Conservation (phyloP, 2,888 invertebrate species). For the Melinaea menophilus region DNA sequence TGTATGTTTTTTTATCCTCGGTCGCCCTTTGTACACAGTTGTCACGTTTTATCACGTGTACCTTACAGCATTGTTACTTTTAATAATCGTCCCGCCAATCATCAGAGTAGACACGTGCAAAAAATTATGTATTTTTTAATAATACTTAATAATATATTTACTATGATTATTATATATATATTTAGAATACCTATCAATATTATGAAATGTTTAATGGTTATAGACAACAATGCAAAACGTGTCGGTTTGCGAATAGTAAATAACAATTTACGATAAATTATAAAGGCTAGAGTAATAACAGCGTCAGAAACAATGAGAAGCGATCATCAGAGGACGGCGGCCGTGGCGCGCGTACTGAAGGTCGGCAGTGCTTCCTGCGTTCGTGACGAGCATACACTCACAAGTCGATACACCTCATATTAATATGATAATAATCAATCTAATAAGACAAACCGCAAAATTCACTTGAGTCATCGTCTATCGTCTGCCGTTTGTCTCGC, state of each 20-base stretch:
- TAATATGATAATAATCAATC: constrained; percentile 30
- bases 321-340: constrained; percentile 51
- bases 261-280: constrained; percentile 19
- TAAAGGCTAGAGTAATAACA: constrained; percentile 24
- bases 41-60: constrained; percentile 66
- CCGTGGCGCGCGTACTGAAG: constrained; percentile 70
- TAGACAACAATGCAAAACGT: background rate
- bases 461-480: constrained; percentile 11
- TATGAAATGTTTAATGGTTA: too few species aligned
- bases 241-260: constrained; percentile 6
- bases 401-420: constrained; percentile 30
- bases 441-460: constrained; percentile 23
- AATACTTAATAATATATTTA: constrained; percentile 2
- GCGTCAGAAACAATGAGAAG: constrained; percentile 54
- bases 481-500: constrained; percentile 15
- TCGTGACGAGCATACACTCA: constrained; percentile 66
- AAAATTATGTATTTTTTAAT: constrained; percentile 10
- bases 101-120: constrained; percentile 51
- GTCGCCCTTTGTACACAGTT: constrained; percentile 56
- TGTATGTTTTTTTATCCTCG: constrained; percentile 54
- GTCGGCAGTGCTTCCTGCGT: constrained; percentile 71
- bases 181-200: too few species aligned
- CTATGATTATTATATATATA: background rate
- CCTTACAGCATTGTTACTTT: constrained; percentile 49
- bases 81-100: constrained; percentile 62